Evolutionary conservation across 1,140 invertebrate genomes (phyloP), one percentile per base, ranked within the genome.

Genomic region (Apis florea): DNA sequence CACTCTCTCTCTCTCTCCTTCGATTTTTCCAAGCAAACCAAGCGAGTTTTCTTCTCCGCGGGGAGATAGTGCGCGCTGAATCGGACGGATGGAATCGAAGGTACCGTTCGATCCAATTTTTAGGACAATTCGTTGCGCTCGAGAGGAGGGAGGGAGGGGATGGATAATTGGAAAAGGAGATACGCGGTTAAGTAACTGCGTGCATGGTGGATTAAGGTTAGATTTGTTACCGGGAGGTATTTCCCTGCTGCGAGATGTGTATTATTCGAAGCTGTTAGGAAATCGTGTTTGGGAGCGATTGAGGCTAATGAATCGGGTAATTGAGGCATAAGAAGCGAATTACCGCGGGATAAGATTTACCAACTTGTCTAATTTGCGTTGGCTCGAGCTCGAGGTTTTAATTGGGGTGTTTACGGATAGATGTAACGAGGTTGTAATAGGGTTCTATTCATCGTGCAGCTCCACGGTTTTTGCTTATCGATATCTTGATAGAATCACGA

Each of bases 71-170:
- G 26, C 31, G 9, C 21, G 63, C 21, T 31, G 19, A n/a, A 67
- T 76, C 49, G 63, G 49, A 49, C 63, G 64, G 58, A 58, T 53
- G 64, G 75, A 69, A 77, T 77, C 75, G 75, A 54, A 40, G 53
- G 75, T 77, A 77, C 75, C 75, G 75, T 77, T 77, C 53, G 53
- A 77, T 59, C 31, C 11, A 19, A 68, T 77, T 77, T 77, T 77
- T 69, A 49, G 31, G 74, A 53, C n/a, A 56, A 58, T 77, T 63
- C 19, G 26, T 69, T 19, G 47, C 40, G 40, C 64, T 13, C 19
- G 5, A 47, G 8, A 3, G 21, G 10, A 0, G 6, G 13, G 21
- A 5, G 12, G 31, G 19, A 5, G 4, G 26, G 24, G 1, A 13
- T 9, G 15, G 54, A 73, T 58, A 59, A 73, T 58, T 59, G 31